Evolutionary conservation across 2,797 vertebrate species (phyloP), one percentile per base, ranked within the genome.

Genomic region (Tauraco hartlaubi): DNA sequence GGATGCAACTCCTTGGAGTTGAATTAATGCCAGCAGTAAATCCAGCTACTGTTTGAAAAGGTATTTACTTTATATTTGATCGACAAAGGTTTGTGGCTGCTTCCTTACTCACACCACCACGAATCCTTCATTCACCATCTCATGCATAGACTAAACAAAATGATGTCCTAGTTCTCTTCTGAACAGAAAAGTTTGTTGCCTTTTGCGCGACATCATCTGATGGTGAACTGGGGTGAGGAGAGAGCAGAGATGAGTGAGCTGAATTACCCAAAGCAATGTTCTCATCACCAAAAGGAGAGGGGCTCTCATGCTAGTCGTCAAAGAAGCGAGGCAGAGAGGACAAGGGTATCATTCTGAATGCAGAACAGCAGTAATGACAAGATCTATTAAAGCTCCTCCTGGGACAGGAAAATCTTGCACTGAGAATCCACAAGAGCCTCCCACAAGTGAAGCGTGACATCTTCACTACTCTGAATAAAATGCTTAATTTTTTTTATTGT

Each of bases 381-480:
- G 58, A 78, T 68, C 73, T 90, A 61, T 73, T 88, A 81, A 80
- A 88, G 29, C n/a, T 85, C 28, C 81, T 89, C 51, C 41, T 28
- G 28, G 78, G 79, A 87, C 39, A 55, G 22, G 44, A 84, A 78
- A 90, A 72, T 66, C 67, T 86, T 55, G 81, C 28, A 62, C 62
- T 67, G 39, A 93, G 80, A 89, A 87, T 91, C 63, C 48, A 2
- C 61, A 75, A 63, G n/a, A 64, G 26, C n/a, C 71, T 94, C 71
- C 58, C 72, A 69, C 66, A 67, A 86, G 71, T 28, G 51, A 86
- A 56, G 63, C 1, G 0, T 80, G 39, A 82, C 85, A 49, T 49
- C 46, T 77, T 72, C 55, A 51, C 56, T 63, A 37, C 26, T 52
- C 13, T 28, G 85, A 95, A 74, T 91, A 91, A 72, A 96, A 94